Evolutionary conservation across 2,888 invertebrate species (phyloP).

Genomic region (Amblyjoppa fuscipennis): DNA sequence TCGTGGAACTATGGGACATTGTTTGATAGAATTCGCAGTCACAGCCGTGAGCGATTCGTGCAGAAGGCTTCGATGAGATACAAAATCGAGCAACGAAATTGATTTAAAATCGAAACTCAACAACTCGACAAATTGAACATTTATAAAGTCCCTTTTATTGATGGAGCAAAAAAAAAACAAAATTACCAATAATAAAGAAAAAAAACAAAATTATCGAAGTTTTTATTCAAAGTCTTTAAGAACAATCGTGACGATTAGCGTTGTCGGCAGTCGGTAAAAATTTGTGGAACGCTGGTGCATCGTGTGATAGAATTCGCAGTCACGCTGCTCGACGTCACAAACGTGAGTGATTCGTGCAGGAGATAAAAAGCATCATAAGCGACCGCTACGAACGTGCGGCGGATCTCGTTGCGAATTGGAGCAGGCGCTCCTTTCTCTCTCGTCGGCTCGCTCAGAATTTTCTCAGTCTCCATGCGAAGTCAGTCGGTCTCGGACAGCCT

Average conservation of each 20-base stretch:
- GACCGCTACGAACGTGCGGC: constrained; percentile 50
- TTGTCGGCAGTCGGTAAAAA: not conserved
- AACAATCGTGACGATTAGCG: not conserved
- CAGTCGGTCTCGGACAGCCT: constrained; percentile 57
- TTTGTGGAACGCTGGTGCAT: not conserved
- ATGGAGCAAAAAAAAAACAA: not conserved
- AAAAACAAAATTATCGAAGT: not conserved
- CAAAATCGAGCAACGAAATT: not conserved
- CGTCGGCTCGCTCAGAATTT: constrained; percentile 50
- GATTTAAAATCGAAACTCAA: not conserved
- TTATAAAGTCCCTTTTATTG: not conserved
- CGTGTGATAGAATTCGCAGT: constrained; percentile 10
- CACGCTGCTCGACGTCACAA: not conserved
- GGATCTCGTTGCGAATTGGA: constrained; percentile 68
- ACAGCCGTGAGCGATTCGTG: no score
- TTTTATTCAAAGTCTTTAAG: not conserved
- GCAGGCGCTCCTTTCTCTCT: constrained; percentile 72
- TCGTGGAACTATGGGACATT: no score
- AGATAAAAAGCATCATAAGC: not conserved
- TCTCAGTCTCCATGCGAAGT: constrained; percentile 40
- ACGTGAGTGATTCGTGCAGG: constrained; percentile 17
- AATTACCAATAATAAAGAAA: not conserved
- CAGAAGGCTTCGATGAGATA: not conserved
- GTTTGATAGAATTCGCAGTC: no score
- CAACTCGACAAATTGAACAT: not conserved